Conservation (phyloP, 2,797 vertebrate genomes). For the Cossypha niveicapilla region DNA sequence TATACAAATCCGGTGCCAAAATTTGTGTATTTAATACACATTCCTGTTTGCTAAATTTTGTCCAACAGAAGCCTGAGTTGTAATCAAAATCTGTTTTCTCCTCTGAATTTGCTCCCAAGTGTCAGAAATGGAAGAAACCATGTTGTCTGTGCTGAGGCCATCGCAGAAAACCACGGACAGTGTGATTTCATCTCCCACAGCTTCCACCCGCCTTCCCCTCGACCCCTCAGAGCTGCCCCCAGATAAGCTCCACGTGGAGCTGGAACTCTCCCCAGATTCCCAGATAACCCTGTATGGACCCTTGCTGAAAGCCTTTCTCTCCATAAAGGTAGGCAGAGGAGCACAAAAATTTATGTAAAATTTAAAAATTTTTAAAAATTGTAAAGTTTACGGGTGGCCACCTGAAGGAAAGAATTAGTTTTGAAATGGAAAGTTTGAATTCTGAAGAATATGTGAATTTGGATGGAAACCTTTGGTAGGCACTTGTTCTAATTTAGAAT, state of each 20-base stretch:
- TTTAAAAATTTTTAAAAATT: not conserved
- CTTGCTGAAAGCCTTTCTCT: slow-evolving; percentile 86
- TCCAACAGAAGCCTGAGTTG: not conserved
- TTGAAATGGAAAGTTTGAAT: not conserved
- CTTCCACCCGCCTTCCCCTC: slow-evolving; percentile 72
- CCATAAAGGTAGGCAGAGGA: slow-evolving; percentile 85
- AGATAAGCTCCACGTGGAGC: slow-evolving; percentile 91
- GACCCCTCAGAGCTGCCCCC: slow-evolving; percentile 93
- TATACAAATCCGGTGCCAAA: not conserved
- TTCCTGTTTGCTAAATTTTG: not conserved
- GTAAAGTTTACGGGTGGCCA: accelerated
- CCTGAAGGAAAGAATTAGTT: accelerated
- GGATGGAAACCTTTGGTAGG: not conserved
- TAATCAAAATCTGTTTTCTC: not conserved
- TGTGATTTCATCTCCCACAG: slow-evolving; percentile 75
- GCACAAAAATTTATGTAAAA: not conserved
- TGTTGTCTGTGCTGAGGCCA: slow-evolving; percentile 81
- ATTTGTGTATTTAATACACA: not conserved
- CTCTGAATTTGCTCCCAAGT: slow-evolving; percentile 72
- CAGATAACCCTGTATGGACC: slow-evolving; percentile 94
- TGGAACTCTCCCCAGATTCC: slow-evolving; percentile 94
- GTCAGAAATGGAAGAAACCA: slow-evolving; percentile 95
- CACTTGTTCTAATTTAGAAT: not conserved
- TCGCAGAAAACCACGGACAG: slow-evolving; percentile 74
- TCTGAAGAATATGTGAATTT: accelerated